A percentile compares a stretch with the other conserved stretches of the same genome.
Evolutionary conservation across 1,140 invertebrate species (phyloP).

Genomic region (Oryzaephilus surinamensis): DNA sequence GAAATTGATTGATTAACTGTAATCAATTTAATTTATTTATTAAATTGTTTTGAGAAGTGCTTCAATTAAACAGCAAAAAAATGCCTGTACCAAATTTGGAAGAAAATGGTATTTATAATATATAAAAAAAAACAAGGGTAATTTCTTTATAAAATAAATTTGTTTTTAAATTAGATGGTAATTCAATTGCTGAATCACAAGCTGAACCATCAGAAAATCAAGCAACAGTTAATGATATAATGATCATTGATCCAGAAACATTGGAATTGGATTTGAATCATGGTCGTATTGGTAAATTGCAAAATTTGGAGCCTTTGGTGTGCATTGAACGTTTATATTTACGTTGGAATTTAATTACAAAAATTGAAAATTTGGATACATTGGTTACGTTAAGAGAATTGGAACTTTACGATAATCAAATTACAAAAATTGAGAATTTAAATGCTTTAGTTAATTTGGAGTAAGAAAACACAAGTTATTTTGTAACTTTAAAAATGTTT

Average conservation of each 20-base stretch:
- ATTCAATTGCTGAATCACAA: too few species aligned
- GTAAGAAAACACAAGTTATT: slow-evolving; percentile 50
- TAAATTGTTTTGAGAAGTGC: too few species aligned
- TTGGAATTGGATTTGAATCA: slow-evolving; percentile 79
- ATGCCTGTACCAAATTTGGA: too few species aligned
- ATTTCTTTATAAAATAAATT: too few species aligned
- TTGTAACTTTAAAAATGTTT: slow-evolving; percentile 4
- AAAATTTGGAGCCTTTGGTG: slow-evolving; percentile 65
- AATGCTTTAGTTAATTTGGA: slow-evolving; percentile 78
- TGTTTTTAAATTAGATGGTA: too few species aligned
- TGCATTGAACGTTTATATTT: slow-evolving; percentile 72
- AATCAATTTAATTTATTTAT: too few species aligned
- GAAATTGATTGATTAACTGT: too few species aligned
- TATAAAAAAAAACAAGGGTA: too few species aligned
- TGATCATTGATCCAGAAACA: slow-evolving; percentile 33
- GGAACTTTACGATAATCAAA: slow-evolving; percentile 96
- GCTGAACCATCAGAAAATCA: too few species aligned
- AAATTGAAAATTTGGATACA: slow-evolving; percentile 77
- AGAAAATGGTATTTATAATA: too few species aligned
- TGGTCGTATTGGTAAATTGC: slow-evolving; percentile 66
- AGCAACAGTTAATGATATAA: slow-evolving; percentile 32
- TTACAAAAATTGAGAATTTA: slow-evolving; percentile 81
- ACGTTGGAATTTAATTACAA: slow-evolving; percentile 91
- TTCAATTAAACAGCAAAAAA: too few species aligned
- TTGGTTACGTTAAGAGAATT: slow-evolving; percentile 70